Percentiles rank a stretch among this genome's conserved stretches.
phyloP scores from a whole-genome alignment of 2,797 vertebrate genomes.

The Phataginus tetradactyla region DNA sequence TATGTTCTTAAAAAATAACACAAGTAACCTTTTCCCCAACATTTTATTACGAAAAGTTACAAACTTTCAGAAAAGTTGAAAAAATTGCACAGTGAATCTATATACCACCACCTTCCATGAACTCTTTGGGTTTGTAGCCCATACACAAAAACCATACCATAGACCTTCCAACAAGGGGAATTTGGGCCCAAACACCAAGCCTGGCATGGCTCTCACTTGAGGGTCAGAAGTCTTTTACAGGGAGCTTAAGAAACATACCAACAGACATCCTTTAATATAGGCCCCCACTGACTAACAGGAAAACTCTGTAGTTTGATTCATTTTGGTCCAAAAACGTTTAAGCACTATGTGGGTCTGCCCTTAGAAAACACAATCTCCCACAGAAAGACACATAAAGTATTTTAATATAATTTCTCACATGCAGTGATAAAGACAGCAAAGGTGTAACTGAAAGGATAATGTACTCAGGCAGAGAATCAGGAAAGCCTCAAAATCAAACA shows the following conservation, averaged over 20 bases:
- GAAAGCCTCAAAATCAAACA: neutral
- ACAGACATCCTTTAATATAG: neutral
- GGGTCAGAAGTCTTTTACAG: neutral
- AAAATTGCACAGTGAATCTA: neutral
- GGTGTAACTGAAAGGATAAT: neutral
- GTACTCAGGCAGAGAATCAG: neutral
- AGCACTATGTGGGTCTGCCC: neutral
- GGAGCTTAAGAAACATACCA: neutral
- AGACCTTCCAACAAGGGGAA: neutral
- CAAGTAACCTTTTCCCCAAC: neutral
- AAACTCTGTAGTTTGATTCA: neutral
- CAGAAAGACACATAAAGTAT: neutral
- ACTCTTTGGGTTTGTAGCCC: neutral
- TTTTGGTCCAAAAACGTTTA: neutral
- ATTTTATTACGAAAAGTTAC: conserved; percentile 2
- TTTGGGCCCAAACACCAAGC: neutral
- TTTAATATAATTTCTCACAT: neutral
- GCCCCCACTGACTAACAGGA: neutral
- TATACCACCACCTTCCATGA: neutral
- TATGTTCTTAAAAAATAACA: neutral
- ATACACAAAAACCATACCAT: neutral
- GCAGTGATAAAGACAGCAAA: neutral
- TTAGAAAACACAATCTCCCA: neutral
- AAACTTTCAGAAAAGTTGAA: neutral
- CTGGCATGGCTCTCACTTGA: neutral